Percentiles rank a stretch among this genome's conserved stretches.
phyloP scores from a whole-genome alignment of 2,113 vertebrate genomes.

The Merops nubicus region DNA sequence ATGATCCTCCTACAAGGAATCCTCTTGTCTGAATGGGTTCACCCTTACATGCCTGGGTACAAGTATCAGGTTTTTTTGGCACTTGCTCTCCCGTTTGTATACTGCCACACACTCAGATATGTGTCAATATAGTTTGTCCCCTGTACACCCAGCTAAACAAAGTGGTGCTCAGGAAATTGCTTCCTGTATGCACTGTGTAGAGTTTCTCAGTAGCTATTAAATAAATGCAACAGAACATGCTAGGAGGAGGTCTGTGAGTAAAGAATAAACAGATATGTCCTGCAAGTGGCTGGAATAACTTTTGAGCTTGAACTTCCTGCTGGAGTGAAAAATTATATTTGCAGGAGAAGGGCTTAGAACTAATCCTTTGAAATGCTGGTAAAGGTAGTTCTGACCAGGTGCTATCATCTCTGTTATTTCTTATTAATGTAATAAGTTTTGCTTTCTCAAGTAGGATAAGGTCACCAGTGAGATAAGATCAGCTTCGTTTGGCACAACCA shows the following conservation, averaged over 20 bases:
- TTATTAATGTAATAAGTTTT: conserved; percentile 73
- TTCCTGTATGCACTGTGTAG: neutral
- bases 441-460: conserved; percentile 70
- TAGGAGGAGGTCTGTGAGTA: conserved; percentile 21
- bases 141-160: neutral
- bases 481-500: conserved; percentile 69
- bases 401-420: conserved; percentile 62
- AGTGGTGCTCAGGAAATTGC: neutral
- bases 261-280: conserved; percentile 24
- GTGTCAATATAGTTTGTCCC: neutral
- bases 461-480: conserved; percentile 76
- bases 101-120: neutral
- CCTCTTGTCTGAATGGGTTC: neutral
- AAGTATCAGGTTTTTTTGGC: neutral
- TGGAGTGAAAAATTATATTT: conserved; percentile 66
- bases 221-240: neutral
- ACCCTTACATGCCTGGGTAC: neutral
- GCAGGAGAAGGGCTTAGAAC: conserved; percentile 46
- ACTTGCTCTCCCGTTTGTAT: neutral
- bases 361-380: conserved; percentile 61
- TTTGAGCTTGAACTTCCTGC: conserved; percentile 36
- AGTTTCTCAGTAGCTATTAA: conserved; percentile 14
- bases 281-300: conserved; percentile 42
- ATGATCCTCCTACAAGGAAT: neutral
- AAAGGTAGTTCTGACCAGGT: conserved; percentile 60